Percentiles rank a stretch among this genome's conserved stretches.
Conservation (phyloP, 53 echinoderm and acorn worm species). For the Hippasteria phrygiana region DNA sequence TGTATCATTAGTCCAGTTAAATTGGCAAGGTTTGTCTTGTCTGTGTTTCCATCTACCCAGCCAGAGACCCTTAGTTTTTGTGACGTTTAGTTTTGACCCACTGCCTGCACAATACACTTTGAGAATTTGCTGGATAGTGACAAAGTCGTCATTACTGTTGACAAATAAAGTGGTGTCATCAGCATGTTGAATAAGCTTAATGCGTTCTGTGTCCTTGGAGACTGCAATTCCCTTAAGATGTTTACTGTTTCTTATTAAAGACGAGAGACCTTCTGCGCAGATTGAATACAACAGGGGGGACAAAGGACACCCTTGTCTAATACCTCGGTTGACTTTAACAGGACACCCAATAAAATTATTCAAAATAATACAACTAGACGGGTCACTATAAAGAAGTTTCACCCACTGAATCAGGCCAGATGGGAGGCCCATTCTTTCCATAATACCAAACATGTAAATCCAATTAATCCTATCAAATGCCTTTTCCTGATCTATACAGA, state of each 20-base stretch:
- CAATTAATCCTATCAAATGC: slow-evolving; percentile 27
- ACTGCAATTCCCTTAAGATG: not conserved
- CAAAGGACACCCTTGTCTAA: slow-evolving; percentile 12
- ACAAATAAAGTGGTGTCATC: slow-evolving; percentile 9
- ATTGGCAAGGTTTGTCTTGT: not conserved
- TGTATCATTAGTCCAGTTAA: not conserved
- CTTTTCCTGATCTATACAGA: slow-evolving; percentile 28
- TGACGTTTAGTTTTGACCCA: slow-evolving; percentile 23
- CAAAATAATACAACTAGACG: not conserved
- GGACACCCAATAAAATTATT: slow-evolving; percentile 10
- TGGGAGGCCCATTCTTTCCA: not conserved
- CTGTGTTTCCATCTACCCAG: not conserved
- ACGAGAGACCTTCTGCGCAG: not conserved
- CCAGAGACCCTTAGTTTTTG: slow-evolving; percentile 26
- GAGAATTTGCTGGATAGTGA: not conserved
- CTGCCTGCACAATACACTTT: not conserved
- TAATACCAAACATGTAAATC: not conserved
- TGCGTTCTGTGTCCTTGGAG: not conserved
- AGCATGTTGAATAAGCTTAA: slow-evolving; percentile 2
- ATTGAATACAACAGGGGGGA: not conserved
- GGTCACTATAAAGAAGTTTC: slow-evolving; percentile 5
- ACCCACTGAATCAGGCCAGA: slow-evolving; percentile 4
- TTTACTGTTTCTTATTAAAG: not conserved
- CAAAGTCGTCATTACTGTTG: not conserved
- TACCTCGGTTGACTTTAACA: not conserved